Evolutionary conservation across 2,797 vertebrate genomes (phyloP).

Genomic region (Enteromius paludinosus): DNA sequence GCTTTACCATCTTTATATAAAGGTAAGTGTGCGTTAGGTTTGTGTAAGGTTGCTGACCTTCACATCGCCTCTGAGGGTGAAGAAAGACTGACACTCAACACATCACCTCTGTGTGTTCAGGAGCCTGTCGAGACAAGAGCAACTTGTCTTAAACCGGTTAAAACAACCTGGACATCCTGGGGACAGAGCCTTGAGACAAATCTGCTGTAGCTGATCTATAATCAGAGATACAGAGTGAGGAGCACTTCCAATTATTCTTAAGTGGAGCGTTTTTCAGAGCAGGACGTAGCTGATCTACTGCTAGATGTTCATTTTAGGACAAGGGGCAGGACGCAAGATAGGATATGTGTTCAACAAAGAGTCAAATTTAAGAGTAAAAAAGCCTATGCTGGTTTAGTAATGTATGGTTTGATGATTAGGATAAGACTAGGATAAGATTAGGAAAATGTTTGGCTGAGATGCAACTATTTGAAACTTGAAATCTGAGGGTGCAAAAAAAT

Average conservation of each 20-base stretch:
- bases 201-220: neutral
- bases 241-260: neutral
- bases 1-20: neutral
- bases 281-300: conserved; percentile 45
- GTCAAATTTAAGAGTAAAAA: neutral
- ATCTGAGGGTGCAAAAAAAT: no score
- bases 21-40: neutral
- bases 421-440: no score
- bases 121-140: conserved; percentile 28
- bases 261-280: neutral
- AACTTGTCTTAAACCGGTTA: conserved; percentile 31
- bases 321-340: conserved; percentile 42
- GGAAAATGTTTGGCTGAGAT: no score
- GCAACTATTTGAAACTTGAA: no score
- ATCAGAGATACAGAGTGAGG: neutral
- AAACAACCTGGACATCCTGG: conserved; percentile 32
- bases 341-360: conserved; percentile 45
- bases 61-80: neutral
- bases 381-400: neutral
- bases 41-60: neutral
- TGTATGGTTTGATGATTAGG: no score
- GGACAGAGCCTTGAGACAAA: neutral
- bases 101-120: conserved; percentile 23
- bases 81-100: neutral
- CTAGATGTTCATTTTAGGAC: conserved; percentile 41